A percentile compares a stretch with the other conserved stretches of the same genome.
Evolutionary conservation across 2,888 invertebrate species (phyloP).

Genomic region (Atethmia centrago): DNA sequence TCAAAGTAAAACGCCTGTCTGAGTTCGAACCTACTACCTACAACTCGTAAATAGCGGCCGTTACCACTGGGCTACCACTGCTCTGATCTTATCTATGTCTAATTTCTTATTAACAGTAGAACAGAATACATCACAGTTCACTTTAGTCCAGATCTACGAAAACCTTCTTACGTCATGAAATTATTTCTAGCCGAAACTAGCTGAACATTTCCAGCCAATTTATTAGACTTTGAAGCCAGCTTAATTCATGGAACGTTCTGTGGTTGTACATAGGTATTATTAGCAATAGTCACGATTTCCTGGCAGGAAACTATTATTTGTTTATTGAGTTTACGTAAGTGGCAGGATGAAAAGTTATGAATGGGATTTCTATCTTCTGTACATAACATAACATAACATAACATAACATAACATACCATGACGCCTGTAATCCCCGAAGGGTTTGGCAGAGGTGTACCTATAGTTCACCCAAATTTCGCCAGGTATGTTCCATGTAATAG

Average conservation of each 20-base stretch:
- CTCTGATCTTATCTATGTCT: no score
- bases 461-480: not conserved
- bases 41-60: no score
- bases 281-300: constrained; percentile 5
- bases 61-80: no score
- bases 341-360: not conserved
- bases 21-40: no score
- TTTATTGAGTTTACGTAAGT: not conserved
- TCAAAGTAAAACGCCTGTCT: no score
- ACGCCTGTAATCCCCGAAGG: not conserved
- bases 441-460: not conserved
- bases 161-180: not conserved
- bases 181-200: not conserved
- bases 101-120: not conserved
- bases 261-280: constrained; percentile 3
- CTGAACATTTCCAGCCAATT: not conserved
- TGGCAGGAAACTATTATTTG: constrained; percentile 12
- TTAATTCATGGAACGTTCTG: not conserved
- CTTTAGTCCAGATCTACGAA: not conserved
- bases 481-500: no score
- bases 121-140: not conserved
- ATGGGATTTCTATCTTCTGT: not conserved
- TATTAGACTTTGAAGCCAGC: not conserved
- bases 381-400: not conserved
- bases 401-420: no score